Percentiles rank a stretch among this genome's conserved stretches.
These are phyloP conservation scores for Invenusta paracnida DNA, from an alignment of 2,888 invertebrate genomes.

Conservation along the genomic window DNA sequence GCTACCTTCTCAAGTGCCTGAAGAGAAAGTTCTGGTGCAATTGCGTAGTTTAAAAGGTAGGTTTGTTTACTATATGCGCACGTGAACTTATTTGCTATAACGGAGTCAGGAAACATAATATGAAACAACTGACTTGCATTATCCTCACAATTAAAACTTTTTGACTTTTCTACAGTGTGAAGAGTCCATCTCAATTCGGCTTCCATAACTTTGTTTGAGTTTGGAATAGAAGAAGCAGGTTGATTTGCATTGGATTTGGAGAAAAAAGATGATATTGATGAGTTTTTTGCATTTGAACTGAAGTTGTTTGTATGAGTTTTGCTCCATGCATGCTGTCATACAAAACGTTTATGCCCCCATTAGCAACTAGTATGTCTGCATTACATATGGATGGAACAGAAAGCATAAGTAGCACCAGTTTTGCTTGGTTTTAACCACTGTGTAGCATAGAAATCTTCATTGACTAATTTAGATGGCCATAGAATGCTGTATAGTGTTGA, in stretches of 20 bases:
- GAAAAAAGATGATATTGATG: neutral
- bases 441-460: neutral
- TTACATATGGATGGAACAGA: neutral
- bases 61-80: neutral
- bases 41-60: neutral
- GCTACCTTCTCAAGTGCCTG: too few species aligned
- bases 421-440: neutral
- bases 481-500: neutral
- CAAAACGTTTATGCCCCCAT: neutral
- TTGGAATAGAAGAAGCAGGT: neutral
- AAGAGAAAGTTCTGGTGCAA: neutral
- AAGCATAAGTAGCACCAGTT: neutral
- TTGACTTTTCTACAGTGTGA: neutral
- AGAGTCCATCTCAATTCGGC: neutral
- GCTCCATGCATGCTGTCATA: neutral
- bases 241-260: neutral
- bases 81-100: neutral
- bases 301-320: neutral
- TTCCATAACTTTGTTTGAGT: neutral
- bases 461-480: neutral
- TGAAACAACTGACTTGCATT: neutral
- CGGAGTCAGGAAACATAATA: neutral
- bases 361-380: neutral
- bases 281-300: neutral
- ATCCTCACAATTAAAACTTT: neutral